These are phyloP conservation scores for Nesogale talazaci DNA, from an alignment of 2,113 vertebrate genomes.

Conservation along the genomic window DNA sequence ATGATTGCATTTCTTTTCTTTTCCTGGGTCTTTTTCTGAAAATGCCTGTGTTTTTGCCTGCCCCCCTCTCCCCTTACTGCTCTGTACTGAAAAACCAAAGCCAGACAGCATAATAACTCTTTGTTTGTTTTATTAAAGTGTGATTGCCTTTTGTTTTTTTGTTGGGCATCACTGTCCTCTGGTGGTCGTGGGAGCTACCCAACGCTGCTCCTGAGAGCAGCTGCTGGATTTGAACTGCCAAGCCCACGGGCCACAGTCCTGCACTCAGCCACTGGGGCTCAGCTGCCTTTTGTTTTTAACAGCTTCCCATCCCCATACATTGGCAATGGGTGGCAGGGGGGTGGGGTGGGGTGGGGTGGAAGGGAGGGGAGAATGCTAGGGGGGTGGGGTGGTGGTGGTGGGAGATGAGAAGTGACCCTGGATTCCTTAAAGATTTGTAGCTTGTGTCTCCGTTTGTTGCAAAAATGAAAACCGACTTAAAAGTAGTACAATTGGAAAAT, in stretches of 20 bases:
- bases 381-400: too few relatives aligned
- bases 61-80: conserved; percentile 22
- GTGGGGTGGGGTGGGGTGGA: too few relatives aligned
- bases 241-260: too few relatives aligned
- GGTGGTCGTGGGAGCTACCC: too few relatives aligned
- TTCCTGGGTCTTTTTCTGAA: conserved; percentile 63
- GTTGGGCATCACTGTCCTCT: too few relatives aligned
- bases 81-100: conserved; percentile 59
- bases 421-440: conserved; percentile 63
- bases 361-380: too few relatives aligned
- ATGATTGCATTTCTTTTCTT: conserved; percentile 46
- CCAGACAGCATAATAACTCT: conserved; percentile 61
- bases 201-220: too few relatives aligned
- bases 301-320: conserved; percentile 50
- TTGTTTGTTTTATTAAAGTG: conserved; percentile 68
- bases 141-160: conserved; percentile 40
- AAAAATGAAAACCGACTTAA: conserved; percentile 47
- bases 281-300: conserved; percentile 32
- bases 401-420: neutral
- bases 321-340: too few relatives aligned
- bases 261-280: too few relatives aligned
- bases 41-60: conserved; percentile 60
- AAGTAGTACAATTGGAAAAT: conserved; percentile 57
- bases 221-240: too few relatives aligned
- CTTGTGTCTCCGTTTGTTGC: conserved; percentile 41